phyloP scores from a whole-genome alignment of 2,797 vertebrate species.

The Sebastiscus tertius region DNA sequence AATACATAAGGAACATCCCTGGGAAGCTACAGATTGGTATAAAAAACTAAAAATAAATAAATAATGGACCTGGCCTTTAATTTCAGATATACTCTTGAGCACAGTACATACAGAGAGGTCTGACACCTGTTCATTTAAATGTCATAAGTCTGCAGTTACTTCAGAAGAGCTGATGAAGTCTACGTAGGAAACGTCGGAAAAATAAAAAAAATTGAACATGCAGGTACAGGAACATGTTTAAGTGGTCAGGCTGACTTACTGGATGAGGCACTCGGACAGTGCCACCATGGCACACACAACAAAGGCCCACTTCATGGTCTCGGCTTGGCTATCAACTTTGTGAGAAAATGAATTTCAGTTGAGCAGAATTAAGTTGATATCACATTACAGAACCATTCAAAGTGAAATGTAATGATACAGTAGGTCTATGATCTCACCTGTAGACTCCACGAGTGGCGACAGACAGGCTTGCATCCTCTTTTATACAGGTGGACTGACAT shows the following conservation, averaged over 20 bases:
- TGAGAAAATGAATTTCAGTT: neutral
- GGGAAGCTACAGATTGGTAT: too few species aligned
- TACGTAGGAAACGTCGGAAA: neutral
- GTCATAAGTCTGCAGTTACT: neutral
- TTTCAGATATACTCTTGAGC: neutral
- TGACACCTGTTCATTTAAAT: neutral
- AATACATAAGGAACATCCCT: too few species aligned
- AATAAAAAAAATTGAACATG: neutral
- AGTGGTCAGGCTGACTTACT: slow-evolving; percentile 42
- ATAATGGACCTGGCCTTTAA: too few species aligned
- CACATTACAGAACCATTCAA: neutral
- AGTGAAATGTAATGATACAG: neutral
- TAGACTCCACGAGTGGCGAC: neutral
- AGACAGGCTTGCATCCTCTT: slow-evolving; percentile 8
- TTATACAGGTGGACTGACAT: slow-evolving; percentile 37
- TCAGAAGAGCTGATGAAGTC: neutral
- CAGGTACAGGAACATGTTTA: neutral
- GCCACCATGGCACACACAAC: slow-evolving; percentile 66
- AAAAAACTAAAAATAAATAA: too few species aligned
- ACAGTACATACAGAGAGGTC: neutral
- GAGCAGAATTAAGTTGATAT: neutral
- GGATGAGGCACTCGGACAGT: slow-evolving; percentile 60
- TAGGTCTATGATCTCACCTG: slow-evolving; percentile 10
- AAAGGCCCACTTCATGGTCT: slow-evolving; percentile 64
- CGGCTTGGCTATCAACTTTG: slow-evolving; percentile 5